A percentile compares a stretch with the other conserved stretches of the same genome.
Conservation (phyloP, 2,888 invertebrate genomes). For the Volucella zonaria region DNA sequence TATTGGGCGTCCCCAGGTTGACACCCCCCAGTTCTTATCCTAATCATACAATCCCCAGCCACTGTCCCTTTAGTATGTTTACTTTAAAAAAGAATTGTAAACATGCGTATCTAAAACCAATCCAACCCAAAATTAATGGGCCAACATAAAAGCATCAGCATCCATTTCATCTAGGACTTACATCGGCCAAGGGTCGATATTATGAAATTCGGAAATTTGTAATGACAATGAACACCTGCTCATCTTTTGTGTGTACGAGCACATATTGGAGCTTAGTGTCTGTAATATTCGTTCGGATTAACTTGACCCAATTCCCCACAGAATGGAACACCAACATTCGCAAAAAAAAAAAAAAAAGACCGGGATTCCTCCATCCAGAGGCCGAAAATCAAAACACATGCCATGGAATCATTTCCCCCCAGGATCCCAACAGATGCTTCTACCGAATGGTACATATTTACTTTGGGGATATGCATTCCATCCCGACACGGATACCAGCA, state of each 20-base stretch:
- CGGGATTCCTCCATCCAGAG: slow-evolving; percentile 8
- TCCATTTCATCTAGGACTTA: too few species aligned
- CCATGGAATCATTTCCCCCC: not conserved
- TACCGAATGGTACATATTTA: slow-evolving; percentile 30
- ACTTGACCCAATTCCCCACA: slow-evolving; percentile 55
- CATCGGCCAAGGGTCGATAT: not conserved
- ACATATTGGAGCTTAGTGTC: not conserved
- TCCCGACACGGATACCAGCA: not conserved
- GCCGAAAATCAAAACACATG: not conserved
- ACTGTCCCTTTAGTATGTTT: too few species aligned
- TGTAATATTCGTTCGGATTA: not conserved
- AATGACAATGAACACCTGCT: slow-evolving; percentile 18
- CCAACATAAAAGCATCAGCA: too few species aligned
- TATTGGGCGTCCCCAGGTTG: too few species aligned
- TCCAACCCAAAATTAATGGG: too few species aligned
- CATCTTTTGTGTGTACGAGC: not conserved
- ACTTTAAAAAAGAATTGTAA: too few species aligned
- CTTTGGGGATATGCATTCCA: slow-evolving; percentile 28
- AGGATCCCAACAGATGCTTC: not conserved
- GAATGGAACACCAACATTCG: slow-evolving; percentile 15
- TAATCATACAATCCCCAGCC: too few species aligned
- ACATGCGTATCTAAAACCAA: too few species aligned
- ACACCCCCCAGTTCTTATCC: too few species aligned
- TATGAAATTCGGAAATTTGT: not conserved
- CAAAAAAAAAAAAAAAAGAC: slow-evolving; percentile 35